Evolutionary conservation across 2,888 invertebrate genomes (phyloP).

Genomic region (Oligia fasciuncula): DNA sequence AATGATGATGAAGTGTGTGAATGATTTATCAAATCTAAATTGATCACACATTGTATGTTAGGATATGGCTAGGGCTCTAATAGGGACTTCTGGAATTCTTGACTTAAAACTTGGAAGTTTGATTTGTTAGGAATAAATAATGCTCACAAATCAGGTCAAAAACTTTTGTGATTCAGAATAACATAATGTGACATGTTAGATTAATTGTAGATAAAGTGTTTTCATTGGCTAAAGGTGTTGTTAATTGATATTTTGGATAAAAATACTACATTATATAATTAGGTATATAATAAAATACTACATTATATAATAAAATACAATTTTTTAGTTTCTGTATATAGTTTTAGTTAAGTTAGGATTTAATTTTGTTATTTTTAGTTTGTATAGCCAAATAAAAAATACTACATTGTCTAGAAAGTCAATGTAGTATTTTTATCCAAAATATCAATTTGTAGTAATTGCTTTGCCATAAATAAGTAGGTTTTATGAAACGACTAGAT

Average conservation of each 20-base stretch:
- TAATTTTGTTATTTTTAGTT: too few relatives aligned
- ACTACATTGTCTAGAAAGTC: too few relatives aligned
- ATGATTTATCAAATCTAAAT: not conserved
- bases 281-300: too few relatives aligned
- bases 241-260: not conserved
- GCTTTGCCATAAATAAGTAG: not conserved
- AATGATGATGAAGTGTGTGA: not conserved
- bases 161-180: not conserved
- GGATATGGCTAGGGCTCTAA: not conserved
- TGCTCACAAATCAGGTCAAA: not conserved
- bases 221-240: not conserved
- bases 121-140: not conserved
- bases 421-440: too few relatives aligned
- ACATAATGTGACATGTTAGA: not conserved
- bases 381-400: too few relatives aligned
- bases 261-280: constrained; percentile 5
- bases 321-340: too few relatives aligned
- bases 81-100: not conserved
- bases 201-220: not conserved
- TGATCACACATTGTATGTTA: not conserved
- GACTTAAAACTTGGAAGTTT: not conserved
- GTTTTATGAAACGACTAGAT: not conserved
- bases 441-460: too few relatives aligned
- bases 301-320: too few relatives aligned
- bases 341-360: too few relatives aligned